Conservation (phyloP, 2,797 vertebrate species). For the Hemitrygon akajei region DNA sequence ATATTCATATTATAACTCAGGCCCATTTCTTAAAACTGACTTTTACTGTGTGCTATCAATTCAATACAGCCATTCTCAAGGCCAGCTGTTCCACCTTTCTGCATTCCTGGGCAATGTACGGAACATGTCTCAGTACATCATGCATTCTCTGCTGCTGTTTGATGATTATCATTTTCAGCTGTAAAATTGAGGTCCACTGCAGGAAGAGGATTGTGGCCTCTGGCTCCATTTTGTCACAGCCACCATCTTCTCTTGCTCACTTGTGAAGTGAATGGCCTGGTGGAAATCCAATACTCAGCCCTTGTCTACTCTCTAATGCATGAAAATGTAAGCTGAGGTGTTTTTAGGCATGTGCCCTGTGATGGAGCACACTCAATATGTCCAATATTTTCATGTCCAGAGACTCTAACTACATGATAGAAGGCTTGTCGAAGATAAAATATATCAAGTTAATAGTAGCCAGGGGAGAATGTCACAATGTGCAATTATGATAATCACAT, state of each 20-base stretch:
- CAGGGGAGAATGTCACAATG: too few relatives aligned
- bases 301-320: too few relatives aligned
- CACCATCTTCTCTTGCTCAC: not conserved
- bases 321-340: too few relatives aligned
- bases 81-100: not conserved
- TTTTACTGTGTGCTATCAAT: too few relatives aligned
- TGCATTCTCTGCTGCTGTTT: not conserved
- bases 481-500: too few relatives aligned
- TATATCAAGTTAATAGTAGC: too few relatives aligned
- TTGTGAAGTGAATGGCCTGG: not conserved
- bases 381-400: not conserved
- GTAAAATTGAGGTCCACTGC: not conserved
- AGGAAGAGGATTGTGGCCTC: not conserved
- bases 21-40: not conserved
- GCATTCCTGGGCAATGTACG: not conserved
- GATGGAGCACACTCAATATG: not conserved
- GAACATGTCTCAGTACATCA: not conserved
- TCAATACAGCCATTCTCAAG: too few relatives aligned
- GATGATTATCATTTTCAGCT: not conserved
- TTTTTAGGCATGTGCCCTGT: not conserved
- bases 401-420: not conserved
- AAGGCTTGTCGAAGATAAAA: not conserved
- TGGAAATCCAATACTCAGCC: not conserved
- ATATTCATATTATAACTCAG: not conserved
- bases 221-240: not conserved